Evolutionary conservation across 2,797 vertebrate genomes (phyloP), one percentile per base, ranked within the genome.

Genomic region (Trachurus trachurus): DNA sequence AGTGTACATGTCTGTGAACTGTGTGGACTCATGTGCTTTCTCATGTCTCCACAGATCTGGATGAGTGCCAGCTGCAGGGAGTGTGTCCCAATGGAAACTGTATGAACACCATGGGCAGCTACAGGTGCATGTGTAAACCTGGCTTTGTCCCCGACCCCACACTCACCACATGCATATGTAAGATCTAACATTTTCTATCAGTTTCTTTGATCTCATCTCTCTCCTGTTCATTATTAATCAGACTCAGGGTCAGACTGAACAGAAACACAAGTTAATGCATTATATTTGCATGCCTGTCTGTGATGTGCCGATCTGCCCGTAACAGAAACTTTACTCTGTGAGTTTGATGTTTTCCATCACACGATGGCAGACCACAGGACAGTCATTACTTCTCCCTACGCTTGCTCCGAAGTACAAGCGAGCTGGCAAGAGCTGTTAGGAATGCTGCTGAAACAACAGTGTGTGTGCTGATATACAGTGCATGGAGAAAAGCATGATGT

Each of bases 21-120:
- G 9, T 66, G 8, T 37, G 15, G 9, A 22, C 37, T 77, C 13
- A 83, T 67, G 8, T 74, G 8, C 50, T 66, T 62, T 40, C 6
- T 5, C 63, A 40, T 39, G 67, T 31, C 12, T 72, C 75, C 19
- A 67, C 94, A 99, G 98, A 99, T 93, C 91, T 99, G 65, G 98
- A 99, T 80, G 98, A 99, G 91, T 99, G 98, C 82, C 96, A 96
- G 72, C 90, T 99, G 13, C 97, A 97, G 82, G 97, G 96, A 0
- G 92, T 96, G 17, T 99, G 98, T 92, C 96, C 96, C 9, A 98
- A 99, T 91, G 98, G 98, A 71, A 96, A 97, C 84, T 99, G 98
- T 94, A 86, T 97, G 88, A 99, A 99, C 94, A 96, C 96, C 21
- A 83, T 97, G 90, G 98, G 98, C 85, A 99, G 98, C 93, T 99